Conservation (phyloP, 2,797 vertebrate genomes). For the Betta splendens region DNA sequence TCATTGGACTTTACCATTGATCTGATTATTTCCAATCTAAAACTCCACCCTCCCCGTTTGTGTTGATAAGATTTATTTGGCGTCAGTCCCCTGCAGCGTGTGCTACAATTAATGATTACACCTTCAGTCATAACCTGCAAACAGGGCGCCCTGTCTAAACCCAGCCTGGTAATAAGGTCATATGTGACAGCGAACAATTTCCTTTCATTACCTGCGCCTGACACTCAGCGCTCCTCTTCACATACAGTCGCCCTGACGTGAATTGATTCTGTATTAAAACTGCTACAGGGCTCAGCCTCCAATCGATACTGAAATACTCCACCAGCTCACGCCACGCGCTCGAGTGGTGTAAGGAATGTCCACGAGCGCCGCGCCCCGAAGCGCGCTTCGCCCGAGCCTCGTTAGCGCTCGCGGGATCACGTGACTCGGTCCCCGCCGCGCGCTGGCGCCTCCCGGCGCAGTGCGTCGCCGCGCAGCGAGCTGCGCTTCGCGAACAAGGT, state of each 20-base stretch:
- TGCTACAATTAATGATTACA: conserved; percentile 18
- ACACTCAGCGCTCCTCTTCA: conserved; percentile 38
- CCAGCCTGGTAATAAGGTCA: conserved; percentile 50
- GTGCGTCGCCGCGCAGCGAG: conserved; percentile 16
- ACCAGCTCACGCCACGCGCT: conserved; percentile 43
- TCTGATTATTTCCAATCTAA: background rate
- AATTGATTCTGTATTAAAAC: conserved; percentile 60
- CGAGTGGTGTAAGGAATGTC: conserved; percentile 49
- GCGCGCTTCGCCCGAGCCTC: conserved; percentile 55
- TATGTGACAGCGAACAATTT: conserved; percentile 55
- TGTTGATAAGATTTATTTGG: conserved; percentile 7
- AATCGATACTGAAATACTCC: conserved; percentile 62
- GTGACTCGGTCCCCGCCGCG: too few species aligned
- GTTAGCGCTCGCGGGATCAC: conserved; percentile 53
- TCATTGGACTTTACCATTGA: background rate
- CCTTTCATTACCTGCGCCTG: conserved; percentile 60
- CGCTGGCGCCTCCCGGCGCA: conserved; percentile 17
- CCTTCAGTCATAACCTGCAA: conserved; percentile 41
- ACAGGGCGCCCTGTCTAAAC: conserved; percentile 37
- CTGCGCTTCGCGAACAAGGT: conserved; percentile 45
- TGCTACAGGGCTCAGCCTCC: conserved; percentile 33
- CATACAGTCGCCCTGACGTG: conserved; percentile 42
- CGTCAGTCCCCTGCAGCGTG: background rate
- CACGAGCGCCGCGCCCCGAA: conserved; percentile 41
- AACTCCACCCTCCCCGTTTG: background rate